Evolutionary conservation across 2,113 vertebrate species (phyloP).

Genomic region (Sinocyclocheilus maitianheensis): DNA sequence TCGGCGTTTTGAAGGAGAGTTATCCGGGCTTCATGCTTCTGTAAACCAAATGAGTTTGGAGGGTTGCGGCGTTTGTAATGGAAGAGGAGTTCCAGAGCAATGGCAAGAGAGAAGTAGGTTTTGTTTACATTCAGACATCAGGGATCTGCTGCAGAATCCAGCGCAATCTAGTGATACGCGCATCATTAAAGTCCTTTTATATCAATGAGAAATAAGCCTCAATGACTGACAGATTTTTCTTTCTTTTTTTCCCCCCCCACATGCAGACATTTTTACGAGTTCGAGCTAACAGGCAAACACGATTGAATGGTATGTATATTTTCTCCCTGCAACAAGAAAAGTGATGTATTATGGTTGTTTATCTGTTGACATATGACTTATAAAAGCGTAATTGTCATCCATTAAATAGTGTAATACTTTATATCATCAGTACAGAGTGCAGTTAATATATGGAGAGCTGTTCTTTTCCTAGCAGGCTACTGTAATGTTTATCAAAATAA

Average conservation of each 20-base stretch:
- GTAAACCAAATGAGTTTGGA: slow-evolving; percentile 63
- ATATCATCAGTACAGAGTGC: not conserved
- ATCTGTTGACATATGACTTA: not conserved
- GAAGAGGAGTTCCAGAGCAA: slow-evolving; percentile 78
- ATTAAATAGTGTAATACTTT: not conserved
- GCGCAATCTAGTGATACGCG: slow-evolving; percentile 62
- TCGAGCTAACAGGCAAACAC: slow-evolving; percentile 95
- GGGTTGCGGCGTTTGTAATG: slow-evolving; percentile 67
- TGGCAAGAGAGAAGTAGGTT: slow-evolving; percentile 82
- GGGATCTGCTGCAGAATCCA: slow-evolving; percentile 65
- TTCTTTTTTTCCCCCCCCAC: slow-evolving; percentile 57
- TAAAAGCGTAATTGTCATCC: not conserved
- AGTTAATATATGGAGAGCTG: not conserved
- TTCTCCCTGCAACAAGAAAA: not conserved
- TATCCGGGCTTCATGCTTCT: not conserved
- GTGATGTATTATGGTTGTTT: not conserved
- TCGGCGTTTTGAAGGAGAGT: slow-evolving; percentile 43
- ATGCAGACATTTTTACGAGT: slow-evolving; percentile 96
- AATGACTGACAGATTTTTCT: slow-evolving; percentile 61
- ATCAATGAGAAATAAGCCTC: not conserved
- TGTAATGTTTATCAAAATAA: not conserved
- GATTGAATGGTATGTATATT: slow-evolving; percentile 94
- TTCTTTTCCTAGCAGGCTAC: not conserved
- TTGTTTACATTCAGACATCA: slow-evolving; percentile 63
- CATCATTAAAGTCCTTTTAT: not conserved